Evolutionary conservation across 2,113 vertebrate species (phyloP).

Genomic region (Siphamia tubifer): DNA sequence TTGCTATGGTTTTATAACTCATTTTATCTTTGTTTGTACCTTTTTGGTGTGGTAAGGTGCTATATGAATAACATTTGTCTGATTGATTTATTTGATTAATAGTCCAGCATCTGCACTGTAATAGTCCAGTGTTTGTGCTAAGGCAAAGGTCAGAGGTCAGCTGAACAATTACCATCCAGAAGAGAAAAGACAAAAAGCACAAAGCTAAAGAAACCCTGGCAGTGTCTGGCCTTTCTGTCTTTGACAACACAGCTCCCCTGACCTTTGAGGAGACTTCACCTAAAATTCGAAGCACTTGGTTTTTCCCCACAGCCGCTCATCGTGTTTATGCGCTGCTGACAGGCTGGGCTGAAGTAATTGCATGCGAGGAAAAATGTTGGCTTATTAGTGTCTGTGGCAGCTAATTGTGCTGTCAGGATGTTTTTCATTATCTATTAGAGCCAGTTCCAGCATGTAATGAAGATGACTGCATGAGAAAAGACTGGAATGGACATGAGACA

Average conservation of each 20-base stretch:
- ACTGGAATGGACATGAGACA: conserved; percentile 2
- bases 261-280: conserved; percentile 46
- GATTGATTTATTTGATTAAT: too few species aligned
- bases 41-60: too few species aligned
- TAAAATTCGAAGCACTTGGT: conserved; percentile 17
- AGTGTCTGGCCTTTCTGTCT: conserved; percentile 43
- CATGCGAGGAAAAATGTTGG: conserved; percentile 7
- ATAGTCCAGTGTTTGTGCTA: not conserved
- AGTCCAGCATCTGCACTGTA: not conserved
- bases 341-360: not conserved
- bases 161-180: conserved; percentile 4
- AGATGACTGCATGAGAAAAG: conserved; percentile 11
- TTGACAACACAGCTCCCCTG: conserved; percentile 42
- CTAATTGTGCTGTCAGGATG: conserved; percentile 37
- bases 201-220: not conserved
- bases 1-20: too few species aligned
- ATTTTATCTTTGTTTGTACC: too few species aligned
- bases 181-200: not conserved
- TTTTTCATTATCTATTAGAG: conserved; percentile 35
- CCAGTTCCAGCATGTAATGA: conserved; percentile 15
- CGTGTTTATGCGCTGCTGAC: conserved; percentile 17
- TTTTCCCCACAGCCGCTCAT: not conserved
- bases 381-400: conserved; percentile 11
- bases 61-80: too few species aligned
- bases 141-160: conserved; percentile 70